Evolutionary conservation across 2,113 vertebrate species (phyloP), one percentile per base, ranked within the genome.

Genomic region (Cricetomys ansorgei): DNA sequence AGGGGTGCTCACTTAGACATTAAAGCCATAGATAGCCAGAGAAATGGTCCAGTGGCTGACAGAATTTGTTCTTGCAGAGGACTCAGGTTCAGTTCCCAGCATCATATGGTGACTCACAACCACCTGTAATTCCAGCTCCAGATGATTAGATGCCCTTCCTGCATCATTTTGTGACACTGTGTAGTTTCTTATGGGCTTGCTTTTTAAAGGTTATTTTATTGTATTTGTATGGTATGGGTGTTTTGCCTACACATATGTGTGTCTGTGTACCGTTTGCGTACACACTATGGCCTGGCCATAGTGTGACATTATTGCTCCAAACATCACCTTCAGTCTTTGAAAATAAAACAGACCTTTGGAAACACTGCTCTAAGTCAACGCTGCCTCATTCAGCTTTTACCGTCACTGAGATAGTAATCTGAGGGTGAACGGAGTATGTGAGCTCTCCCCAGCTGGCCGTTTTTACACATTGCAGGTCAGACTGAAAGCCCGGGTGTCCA

Each of bases 321-420:
- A 27, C 13, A 50, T 17, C 27, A 69, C 1, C 53, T 31, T 16
- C 27, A 45, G 70, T 25, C 40, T 91, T 96, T 86, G 27, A 64
- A 89, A 81, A 27, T 12, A 84, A 90, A 94, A 75, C 11, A 62
- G n/a, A 81, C 65, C n/a, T n/a, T n/a, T n/a, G n/a, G n/a, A n/a
- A 53, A 34, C 16, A 5, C 31, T 57, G n/a, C 21, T 65, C 3
- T 34, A 53, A 27, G 16, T 37, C 7, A 64, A 45, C 10, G 37
- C 45, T 34, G 27, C 27, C 43, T 23, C 9, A 17, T 67, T 34
- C 48, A 76, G 37, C 29, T 55, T n/a, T 15, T 40, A 45, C 3
- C 10, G 67, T 64, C 80, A 89, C 80, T 45, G 43, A 48, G 73
- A 76, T 48, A 43, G 25, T 76, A 48, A 40, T 12, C 1, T 34